These are phyloP conservation scores for Smutsia temminckii DNA, from an alignment of 2,797 vertebrate species.

Conservation along the genomic window DNA sequence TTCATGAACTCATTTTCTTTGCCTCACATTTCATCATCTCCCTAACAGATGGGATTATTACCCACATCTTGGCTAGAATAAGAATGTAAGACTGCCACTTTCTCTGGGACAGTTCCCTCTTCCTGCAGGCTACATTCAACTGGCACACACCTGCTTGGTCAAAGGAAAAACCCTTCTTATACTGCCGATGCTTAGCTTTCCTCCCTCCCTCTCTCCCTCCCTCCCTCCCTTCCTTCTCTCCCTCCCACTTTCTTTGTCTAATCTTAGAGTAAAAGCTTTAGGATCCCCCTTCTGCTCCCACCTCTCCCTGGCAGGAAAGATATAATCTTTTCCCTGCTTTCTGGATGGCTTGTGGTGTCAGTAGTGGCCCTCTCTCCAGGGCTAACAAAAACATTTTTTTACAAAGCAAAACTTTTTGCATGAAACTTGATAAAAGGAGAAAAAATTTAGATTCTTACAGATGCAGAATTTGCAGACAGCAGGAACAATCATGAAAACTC, in stretches of 20 bases:
- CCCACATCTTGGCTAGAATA: slow-evolving; percentile 45
- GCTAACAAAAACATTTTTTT: neutral
- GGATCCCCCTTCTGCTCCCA: neutral
- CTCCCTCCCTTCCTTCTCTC: fast-evolving
- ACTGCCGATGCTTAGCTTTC: neutral
- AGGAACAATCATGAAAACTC: neutral
- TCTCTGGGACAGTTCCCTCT: slow-evolving; percentile 40
- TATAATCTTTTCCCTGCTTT: neutral
- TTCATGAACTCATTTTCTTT: slow-evolving; percentile 76
- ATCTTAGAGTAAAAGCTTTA: slow-evolving; percentile 19
- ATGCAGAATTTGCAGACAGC: neutral
- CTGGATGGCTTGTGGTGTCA: neutral
- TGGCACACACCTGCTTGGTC: neutral
- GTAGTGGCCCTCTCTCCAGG: neutral
- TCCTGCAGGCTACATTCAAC: neutral
- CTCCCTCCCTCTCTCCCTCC: fast-evolving
- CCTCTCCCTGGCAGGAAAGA: neutral
- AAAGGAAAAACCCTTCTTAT: slow-evolving; percentile 37
- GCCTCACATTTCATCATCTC: slow-evolving; percentile 62
- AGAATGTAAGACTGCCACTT: neutral
- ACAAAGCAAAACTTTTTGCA: neutral
- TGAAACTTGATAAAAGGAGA: neutral
- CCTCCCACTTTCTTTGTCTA: neutral
- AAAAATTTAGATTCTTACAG: slow-evolving; percentile 14
- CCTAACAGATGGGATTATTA: slow-evolving; percentile 56